These are phyloP conservation scores for Martes martes DNA, from an alignment of 2,113 vertebrate genomes.

Conservation along the genomic window DNA sequence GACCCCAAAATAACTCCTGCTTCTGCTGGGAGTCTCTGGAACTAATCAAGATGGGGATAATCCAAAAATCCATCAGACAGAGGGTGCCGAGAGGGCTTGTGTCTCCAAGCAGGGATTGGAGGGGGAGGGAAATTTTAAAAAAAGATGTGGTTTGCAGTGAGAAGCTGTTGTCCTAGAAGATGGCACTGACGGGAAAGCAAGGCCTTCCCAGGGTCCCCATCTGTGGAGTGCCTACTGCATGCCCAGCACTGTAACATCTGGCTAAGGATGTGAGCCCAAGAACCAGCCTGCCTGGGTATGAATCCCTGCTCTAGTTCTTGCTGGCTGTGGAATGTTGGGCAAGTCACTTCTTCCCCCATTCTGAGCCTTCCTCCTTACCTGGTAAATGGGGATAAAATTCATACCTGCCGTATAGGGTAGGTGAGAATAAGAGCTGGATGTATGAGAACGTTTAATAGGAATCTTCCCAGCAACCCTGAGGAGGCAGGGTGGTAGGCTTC, in stretches of 20 bases:
- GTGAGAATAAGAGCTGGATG: neutral
- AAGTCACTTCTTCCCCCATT: neutral
- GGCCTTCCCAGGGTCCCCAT: neutral
- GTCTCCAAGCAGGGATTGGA: neutral
- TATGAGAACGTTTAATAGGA: neutral
- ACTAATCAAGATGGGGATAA: constrained; percentile 46
- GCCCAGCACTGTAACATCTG: neutral
- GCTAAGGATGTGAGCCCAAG: neutral
- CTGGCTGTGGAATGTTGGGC: neutral
- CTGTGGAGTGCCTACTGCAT: neutral
- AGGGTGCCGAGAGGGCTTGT: neutral
- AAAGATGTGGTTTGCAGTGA: neutral
- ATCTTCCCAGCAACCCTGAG: neutral
- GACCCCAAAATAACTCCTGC: constrained; percentile 50
- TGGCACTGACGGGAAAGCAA: accelerated
- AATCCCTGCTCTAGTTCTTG: neutral
- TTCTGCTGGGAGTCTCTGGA: neutral
- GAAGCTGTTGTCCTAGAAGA: neutral
- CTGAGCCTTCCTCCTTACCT: neutral
- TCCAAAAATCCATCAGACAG: constrained; percentile 22
- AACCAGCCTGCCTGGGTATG: neutral
- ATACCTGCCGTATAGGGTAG: neutral
- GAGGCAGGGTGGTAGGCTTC: neutral
- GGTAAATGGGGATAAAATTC: neutral
- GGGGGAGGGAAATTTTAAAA: neutral